These are phyloP conservation scores for Telenomus remus DNA, from an alignment of 1,140 invertebrate genomes.

Conservation along the genomic window DNA sequence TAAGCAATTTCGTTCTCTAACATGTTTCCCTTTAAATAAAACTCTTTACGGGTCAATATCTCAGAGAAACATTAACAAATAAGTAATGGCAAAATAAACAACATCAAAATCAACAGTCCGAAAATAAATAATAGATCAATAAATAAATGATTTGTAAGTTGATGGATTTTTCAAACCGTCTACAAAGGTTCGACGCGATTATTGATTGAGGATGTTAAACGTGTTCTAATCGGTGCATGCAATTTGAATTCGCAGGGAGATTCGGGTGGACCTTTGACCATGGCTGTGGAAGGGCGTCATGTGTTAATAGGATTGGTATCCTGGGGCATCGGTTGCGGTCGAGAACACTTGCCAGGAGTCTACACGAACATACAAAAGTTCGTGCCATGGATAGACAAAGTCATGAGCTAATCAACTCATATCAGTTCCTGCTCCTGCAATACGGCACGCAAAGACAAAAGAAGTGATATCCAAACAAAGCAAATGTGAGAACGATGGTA, in stretches of 20 bases:
- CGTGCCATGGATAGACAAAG: conserved; percentile 92
- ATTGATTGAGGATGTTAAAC: background rate
- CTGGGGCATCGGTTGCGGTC: conserved; percentile 93
- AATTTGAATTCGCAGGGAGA: conserved; percentile 78
- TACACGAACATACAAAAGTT: conserved; percentile 95
- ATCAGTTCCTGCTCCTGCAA: conserved; percentile 36
- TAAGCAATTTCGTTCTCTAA: too few species aligned
- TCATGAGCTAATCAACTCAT: conserved; percentile 77
- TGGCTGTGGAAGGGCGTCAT: conserved; percentile 86
- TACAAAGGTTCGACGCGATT: too few species aligned
- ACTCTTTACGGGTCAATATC: too few species aligned
- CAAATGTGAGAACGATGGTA: background rate
- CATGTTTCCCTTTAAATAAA: too few species aligned
- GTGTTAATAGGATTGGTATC: conserved; percentile 91
- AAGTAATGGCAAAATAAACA: too few species aligned
- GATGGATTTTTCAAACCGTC: too few species aligned
- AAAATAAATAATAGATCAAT: too few species aligned
- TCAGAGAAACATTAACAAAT: too few species aligned
- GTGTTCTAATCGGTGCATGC: conserved; percentile 28
- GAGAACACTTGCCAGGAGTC: conserved; percentile 91
- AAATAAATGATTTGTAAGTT: too few species aligned
- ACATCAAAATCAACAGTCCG: too few species aligned
- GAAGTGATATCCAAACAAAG: conserved; percentile 9
- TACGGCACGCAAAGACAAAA: conserved; percentile 1
- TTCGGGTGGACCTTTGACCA: conserved; percentile 88